These are phyloP conservation scores for Piprites chloris DNA, from an alignment of 2,113 vertebrate species.

Conservation along the genomic window DNA sequence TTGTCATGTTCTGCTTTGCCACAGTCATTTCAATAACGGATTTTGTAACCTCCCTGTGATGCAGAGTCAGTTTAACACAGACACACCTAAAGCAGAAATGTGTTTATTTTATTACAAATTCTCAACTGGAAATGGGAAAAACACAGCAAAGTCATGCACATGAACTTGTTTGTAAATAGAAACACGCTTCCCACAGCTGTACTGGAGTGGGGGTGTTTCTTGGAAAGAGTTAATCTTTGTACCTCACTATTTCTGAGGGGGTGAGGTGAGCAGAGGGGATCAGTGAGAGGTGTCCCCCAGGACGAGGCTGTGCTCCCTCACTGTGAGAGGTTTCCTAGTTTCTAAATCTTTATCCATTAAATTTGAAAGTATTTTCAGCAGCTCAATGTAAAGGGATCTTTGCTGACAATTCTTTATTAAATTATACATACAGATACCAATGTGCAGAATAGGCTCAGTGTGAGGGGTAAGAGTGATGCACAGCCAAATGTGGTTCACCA, in stretches of 20 bases:
- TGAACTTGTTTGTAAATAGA: background rate
- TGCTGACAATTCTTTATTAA: background rate
- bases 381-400: background rate
- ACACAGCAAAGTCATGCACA: fast-evolving
- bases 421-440: background rate
- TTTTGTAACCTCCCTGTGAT: background rate
- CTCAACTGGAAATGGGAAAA: background rate
- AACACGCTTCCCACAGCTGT: fast-evolving
- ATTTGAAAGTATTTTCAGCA: background rate
- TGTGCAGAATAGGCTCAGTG: background rate
- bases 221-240: background rate
- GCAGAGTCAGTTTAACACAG: background rate
- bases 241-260: fast-evolving
- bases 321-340: background rate
- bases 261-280: background rate
- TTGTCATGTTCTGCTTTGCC: constrained; percentile 22
- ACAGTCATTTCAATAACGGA: background rate
- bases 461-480: background rate
- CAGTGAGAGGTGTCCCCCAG: fast-evolving
- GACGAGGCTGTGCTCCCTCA: fast-evolving
- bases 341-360: background rate
- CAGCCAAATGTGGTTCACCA: background rate
- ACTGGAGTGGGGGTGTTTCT: fast-evolving
- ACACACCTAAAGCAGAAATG: background rate
- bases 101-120: background rate